Base-by-base conservation (phyloP, 92 coral and sea anemone species). In the Parazoanthus atlanticus region DNA sequence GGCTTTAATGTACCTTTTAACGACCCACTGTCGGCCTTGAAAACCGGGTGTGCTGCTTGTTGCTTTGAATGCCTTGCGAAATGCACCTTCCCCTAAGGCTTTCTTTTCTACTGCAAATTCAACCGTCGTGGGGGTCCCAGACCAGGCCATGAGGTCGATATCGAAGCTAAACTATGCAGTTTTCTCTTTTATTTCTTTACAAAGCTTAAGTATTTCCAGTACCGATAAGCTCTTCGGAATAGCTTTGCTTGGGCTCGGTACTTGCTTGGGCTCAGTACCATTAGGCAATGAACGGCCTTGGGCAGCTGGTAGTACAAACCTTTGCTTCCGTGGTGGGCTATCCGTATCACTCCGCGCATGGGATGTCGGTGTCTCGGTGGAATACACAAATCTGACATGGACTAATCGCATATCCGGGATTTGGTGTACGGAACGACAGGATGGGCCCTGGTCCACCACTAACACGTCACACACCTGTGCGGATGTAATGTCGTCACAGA, bases 391-490 rank as follows among this genome's bases (percentile, higher is more conserved):
- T 34, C 79, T 34, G 15, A 74, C 79, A 74, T 74, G 79, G 19
- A 33, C 0, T 34, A 74, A 34, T 34, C 49, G 49, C 19, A 74
- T 12, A 74, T 74, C 79, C 9, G 79, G 79, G 15, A 74, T 74
- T 74, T 74, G 79, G 49, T 74, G 26, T 5, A 23, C 16, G 0
- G 71, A 21, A 5, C 29, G 71, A 23, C 71, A 65, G 29, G 71
- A 65, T 5, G 71, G 71, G 5, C 71, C 71, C 71, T 65, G n/a
- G 3, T 21, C 71, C 8, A 1, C 71, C 0, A 23, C 79, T 34
- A 74, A 34, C 19, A 74, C 78, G 26, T 74, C 78, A 74, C 78
- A 74, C n/a, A n/a, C n/a, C n/a, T n/a, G n/a, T n/a, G n/a, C n/a
- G n/a, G n/a, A n/a, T n/a, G 49, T 74, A 31, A 74, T 74, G 19